A percentile compares a stretch with the other conserved stretches of the same genome.
Evolutionary conservation across 2,888 invertebrate genomes (phyloP).

Genomic region (Xiphydria camelus): DNA sequence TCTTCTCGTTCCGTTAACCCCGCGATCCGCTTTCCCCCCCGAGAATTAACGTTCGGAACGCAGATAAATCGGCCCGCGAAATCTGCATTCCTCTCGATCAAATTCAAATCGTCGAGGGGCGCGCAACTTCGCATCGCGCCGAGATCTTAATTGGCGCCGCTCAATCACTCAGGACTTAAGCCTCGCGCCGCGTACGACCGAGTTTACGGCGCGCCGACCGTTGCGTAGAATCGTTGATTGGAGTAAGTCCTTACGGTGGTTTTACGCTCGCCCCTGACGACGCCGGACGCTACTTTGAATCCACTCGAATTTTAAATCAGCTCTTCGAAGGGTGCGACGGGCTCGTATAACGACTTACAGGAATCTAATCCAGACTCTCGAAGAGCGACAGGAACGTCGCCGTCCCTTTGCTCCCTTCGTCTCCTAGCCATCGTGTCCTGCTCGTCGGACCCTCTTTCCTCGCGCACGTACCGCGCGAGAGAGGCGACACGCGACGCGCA

Average conservation of each 20-base stretch:
- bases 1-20: not conserved
- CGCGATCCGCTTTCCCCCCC: too few species aligned
- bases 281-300: constrained; percentile 2
- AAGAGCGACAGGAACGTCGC: not conserved
- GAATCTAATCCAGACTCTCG: constrained; percentile 17
- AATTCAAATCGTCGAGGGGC: too few species aligned
- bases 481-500: too few species aligned
- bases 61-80: constrained; percentile 6
- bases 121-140: too few species aligned
- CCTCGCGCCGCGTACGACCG: too few species aligned
- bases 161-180: constrained; percentile 18
- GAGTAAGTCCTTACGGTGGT: constrained; percentile 42
- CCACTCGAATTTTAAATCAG: constrained; percentile 34
- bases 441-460: too few species aligned
- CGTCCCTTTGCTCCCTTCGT: not conserved
- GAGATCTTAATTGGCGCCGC: constrained; percentile 11
- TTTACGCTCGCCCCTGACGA: constrained; percentile 29
- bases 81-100: too few species aligned
- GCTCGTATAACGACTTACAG: constrained; percentile 29
- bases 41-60: too few species aligned
- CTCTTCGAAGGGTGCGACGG: constrained; percentile 19
- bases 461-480: too few species aligned
- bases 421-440: too few species aligned
- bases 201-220: too few species aligned
- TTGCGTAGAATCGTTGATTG: constrained; percentile 42